phyloP scores from a whole-genome alignment of 2,113 vertebrate species.

The Manacus vitellinus region DNA sequence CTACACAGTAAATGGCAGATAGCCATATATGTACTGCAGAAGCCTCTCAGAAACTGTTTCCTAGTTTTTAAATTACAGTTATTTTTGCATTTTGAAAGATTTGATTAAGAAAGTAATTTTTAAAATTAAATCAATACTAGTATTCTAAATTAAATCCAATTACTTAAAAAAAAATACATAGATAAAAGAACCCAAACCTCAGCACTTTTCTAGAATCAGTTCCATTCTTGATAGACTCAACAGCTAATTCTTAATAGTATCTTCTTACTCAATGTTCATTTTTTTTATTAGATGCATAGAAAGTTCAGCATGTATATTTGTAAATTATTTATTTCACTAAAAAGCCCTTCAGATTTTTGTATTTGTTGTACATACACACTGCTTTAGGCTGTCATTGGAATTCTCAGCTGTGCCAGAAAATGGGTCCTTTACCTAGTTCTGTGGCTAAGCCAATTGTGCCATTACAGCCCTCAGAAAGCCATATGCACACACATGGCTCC shows the following conservation, averaged over 20 bases:
- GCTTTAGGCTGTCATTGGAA: not conserved
- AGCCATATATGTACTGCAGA: not conserved
- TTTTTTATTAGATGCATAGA: not conserved
- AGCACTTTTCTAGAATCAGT: not conserved
- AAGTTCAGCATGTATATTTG: not conserved
- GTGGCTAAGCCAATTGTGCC: not conserved
- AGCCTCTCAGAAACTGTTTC: not conserved
- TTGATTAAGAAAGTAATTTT: not conserved
- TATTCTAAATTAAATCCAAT: not conserved
- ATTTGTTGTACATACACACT: not conserved
- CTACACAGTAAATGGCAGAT: not conserved
- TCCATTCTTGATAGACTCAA: not conserved
- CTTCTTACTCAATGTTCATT: not conserved
- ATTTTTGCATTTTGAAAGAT: not conserved
- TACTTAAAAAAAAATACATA: not conserved
- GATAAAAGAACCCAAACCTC: not conserved
- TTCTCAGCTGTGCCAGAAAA: not conserved
- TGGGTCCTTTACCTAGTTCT: not conserved
- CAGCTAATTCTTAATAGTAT: not conserved
- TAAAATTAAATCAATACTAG: not conserved
- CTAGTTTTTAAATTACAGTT: not conserved
- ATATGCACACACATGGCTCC: not conserved
- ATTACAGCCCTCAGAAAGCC: not conserved
- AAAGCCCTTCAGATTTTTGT: not conserved
- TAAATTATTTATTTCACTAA: not conserved